phyloP scores from a whole-genome alignment of 2,888 invertebrate genomes.

The Athalia circularis region DNA sequence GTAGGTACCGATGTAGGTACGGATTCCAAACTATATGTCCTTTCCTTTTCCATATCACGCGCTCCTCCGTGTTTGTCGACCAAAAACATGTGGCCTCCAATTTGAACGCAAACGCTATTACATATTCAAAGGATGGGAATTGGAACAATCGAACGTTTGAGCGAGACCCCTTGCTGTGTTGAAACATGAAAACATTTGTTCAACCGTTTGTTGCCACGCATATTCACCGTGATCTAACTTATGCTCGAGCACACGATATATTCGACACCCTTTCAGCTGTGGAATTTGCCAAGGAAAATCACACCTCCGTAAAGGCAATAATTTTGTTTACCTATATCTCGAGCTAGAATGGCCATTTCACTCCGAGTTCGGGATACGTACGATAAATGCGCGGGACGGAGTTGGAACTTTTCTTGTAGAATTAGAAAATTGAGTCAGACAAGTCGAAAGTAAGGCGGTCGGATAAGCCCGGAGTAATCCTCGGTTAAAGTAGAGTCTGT shows the following conservation, averaged over 20 bases:
- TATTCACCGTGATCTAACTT: not conserved
- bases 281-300: too few relatives aligned
- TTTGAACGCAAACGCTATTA: conserved; percentile 20
- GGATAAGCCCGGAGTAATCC: conserved; percentile 39
- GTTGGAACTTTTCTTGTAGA: not conserved
- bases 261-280: not conserved
- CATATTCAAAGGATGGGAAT: conserved; percentile 27
- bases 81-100: conserved; percentile 32
- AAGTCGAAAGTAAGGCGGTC: conserved; percentile 24
- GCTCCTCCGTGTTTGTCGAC: conserved; percentile 10
- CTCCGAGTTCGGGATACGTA: too few relatives aligned
- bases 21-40: not conserved
- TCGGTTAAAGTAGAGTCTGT: conserved; percentile 22
- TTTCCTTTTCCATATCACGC: not conserved
- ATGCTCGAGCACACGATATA: not conserved
- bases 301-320: too few relatives aligned
- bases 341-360: too few relatives aligned
- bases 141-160: conserved; percentile 30
- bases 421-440: conserved; percentile 8
- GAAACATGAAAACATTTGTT: conserved; percentile 12
- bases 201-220: not conserved
- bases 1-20: too few relatives aligned
- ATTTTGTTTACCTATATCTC: too few relatives aligned
- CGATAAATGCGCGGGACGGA: not conserved
- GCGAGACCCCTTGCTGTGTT: not conserved